phyloP scores from a whole-genome alignment of 1,140 invertebrate species.

The Magallana ariakensis region DNA sequence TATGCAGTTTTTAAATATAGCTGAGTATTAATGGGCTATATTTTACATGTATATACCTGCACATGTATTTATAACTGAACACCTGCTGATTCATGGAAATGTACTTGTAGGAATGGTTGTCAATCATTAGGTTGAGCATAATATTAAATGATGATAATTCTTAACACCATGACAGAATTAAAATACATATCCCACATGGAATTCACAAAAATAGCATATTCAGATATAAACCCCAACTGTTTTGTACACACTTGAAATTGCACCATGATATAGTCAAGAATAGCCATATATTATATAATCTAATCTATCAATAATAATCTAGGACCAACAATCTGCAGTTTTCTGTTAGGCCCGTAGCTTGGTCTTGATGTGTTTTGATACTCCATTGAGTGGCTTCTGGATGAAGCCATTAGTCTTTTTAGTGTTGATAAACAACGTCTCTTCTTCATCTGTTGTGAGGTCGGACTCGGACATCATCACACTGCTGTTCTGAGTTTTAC shows the following conservation, averaged over 20 bases:
- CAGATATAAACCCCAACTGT: neutral
- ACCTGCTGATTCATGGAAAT: too few species aligned
- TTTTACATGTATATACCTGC: too few species aligned
- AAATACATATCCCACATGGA: neutral
- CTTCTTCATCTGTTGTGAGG: slow-evolving; percentile 74
- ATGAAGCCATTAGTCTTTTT: slow-evolving; percentile 75
- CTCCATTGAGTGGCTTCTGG: slow-evolving; percentile 66
- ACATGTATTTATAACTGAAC: too few species aligned
- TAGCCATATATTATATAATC: neutral
- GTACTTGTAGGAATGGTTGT: too few species aligned
- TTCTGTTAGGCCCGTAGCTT: slow-evolving; percentile 64
- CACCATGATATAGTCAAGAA: neutral
- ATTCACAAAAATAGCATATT: slow-evolving; percentile 8
- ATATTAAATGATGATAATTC: too few species aligned
- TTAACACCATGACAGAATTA: too few species aligned
- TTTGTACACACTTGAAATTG: neutral
- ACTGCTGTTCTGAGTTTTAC: slow-evolving; percentile 80
- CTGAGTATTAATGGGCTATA: too few species aligned
- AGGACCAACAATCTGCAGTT: neutral
- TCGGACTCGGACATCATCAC: slow-evolving; percentile 85
- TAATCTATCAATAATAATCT: neutral
- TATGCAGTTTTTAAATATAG: too few species aligned
- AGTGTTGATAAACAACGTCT: slow-evolving; percentile 76
- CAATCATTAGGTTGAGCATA: too few species aligned
- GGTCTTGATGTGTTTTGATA: slow-evolving; percentile 67